Evolutionary conservation across 1,140 invertebrate genomes (phyloP).

Genomic region (Chymomyza costata): DNA sequence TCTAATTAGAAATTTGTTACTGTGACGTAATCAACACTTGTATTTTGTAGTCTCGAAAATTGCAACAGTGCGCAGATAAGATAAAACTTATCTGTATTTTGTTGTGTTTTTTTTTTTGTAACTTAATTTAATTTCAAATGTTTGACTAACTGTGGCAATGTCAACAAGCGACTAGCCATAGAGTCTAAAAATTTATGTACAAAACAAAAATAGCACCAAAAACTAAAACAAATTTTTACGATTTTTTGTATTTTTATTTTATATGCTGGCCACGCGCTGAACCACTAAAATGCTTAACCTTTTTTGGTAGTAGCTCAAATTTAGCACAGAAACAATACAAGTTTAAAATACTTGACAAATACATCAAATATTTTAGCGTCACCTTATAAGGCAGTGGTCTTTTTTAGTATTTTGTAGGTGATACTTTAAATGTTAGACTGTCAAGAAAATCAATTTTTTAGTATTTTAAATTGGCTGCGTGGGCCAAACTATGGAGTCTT

Average conservation of each 20-base stretch:
- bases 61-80: constrained; percentile 34
- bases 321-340: constrained; percentile 33
- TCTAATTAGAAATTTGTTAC: constrained; percentile 8
- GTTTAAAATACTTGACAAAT: constrained; percentile 37
- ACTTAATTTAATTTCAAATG: constrained; percentile 18
- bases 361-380: constrained; percentile 49
- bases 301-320: constrained; percentile 23
- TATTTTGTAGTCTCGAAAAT: constrained; percentile 2
- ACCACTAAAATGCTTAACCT: constrained; percentile 47
- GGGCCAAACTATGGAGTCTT: no score
- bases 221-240: constrained; percentile 44
- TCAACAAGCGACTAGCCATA: constrained; percentile 32
- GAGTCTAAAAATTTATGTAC: constrained; percentile 7
- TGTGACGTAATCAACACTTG: constrained; percentile 19
- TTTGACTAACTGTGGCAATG: constrained; percentile 40
- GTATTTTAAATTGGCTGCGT: constrained; percentile 10
- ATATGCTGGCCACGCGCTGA: constrained; percentile 57
- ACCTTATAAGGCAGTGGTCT: no score
- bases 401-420: constrained; percentile 37
- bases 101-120: no score
- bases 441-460: constrained; percentile 46
- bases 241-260: constrained; percentile 20
- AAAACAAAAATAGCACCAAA: constrained; percentile 43
- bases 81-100: constrained; percentile 17
- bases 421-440: constrained; percentile 56